Base-by-base conservation (phyloP, 1,140 invertebrate genomes). In the Panulirus ornatus region DNA sequence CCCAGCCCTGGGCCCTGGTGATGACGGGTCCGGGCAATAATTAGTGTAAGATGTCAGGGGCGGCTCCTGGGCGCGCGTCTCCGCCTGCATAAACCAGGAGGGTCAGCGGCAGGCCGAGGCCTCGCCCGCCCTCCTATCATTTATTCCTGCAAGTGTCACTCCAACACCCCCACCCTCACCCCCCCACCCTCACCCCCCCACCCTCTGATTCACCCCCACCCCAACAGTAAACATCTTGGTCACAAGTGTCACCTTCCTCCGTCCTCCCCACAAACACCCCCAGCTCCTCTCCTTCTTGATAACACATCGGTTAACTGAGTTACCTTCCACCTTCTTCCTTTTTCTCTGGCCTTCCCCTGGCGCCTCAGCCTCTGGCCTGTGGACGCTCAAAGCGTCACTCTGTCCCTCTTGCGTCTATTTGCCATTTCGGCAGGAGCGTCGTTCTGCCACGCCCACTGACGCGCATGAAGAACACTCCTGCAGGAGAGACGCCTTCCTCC, bases 111-210 rank as follows among this genome's bases (percentile, higher is more conserved):
- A 5, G 22, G 58, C 22, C 58, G 27, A 22, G 1, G n/a, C 58
- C 58, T 66, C n/a, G 58, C 58, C n/a, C 58, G 8, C n/a, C 27
- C 44, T 30, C 58, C n/a, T n/a, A 66, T 66, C 22, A 66, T 66
- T 66, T 66, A 66, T 66, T 66, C n/a, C 58, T 66, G 22, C 58
- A 66, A 30, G 58, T 66, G 58, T 66, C 58, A 66, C 58, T 66
- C 58, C 58, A 27, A 6, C 5, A 14, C 54, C n/a, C 3, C 16
- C 38, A 22, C 34, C 42, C 73, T 42, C 38, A 3, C 38, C 27
- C 38, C n/a, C 38, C 14, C 34, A 2, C 38, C 36, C 36, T 76
- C 34, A 9, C 8, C n/a, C 73, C n/a, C 27, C 58, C 14, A 22
- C 58, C n/a, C 58, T 6, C n/a, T 27, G n/a, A n/a, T n/a, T n/a